Percentiles rank a stretch among this genome's conserved stretches.
Evolutionary conservation across 2,113 vertebrate genomes (phyloP).

Genomic region (Ibidorhyncha struthersii): DNA sequence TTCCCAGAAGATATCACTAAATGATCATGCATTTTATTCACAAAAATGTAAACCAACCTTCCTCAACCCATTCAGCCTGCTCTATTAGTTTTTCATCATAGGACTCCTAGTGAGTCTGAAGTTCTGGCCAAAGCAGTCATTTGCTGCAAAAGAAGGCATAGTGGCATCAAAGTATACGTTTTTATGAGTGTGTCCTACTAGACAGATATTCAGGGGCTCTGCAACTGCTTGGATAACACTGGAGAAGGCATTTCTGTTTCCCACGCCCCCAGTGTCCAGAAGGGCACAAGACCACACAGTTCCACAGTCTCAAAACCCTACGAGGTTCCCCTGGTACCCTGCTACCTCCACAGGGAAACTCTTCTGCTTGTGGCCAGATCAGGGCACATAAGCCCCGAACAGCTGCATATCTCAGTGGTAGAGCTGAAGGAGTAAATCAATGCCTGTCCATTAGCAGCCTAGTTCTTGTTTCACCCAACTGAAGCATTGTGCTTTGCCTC

Average conservation of each 20-base stretch:
- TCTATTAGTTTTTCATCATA: background rate
- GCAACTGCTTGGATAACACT: background rate
- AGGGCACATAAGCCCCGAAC: background rate
- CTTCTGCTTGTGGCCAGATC: background rate
- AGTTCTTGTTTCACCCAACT: background rate
- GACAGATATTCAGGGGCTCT: background rate
- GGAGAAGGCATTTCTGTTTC: background rate
- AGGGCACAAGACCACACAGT: background rate
- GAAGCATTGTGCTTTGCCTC: background rate
- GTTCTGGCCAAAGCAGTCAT: background rate
- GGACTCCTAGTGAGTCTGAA: background rate
- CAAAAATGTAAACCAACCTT: background rate
- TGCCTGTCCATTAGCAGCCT: background rate
- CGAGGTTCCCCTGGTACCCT: background rate
- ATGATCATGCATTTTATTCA: background rate
- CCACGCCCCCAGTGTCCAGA: fast-evolving
- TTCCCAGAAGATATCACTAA: background rate
- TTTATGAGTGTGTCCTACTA: background rate
- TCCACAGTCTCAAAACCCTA: background rate
- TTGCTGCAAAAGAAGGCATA: background rate
- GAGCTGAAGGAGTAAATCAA: background rate
- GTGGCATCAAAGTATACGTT: background rate
- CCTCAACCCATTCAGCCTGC: background rate
- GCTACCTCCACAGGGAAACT: background rate
- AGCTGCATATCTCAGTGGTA: fast-evolving